Conservation (phyloP, 1,140 invertebrate genomes). For the Diuraphis noxia region DNA sequence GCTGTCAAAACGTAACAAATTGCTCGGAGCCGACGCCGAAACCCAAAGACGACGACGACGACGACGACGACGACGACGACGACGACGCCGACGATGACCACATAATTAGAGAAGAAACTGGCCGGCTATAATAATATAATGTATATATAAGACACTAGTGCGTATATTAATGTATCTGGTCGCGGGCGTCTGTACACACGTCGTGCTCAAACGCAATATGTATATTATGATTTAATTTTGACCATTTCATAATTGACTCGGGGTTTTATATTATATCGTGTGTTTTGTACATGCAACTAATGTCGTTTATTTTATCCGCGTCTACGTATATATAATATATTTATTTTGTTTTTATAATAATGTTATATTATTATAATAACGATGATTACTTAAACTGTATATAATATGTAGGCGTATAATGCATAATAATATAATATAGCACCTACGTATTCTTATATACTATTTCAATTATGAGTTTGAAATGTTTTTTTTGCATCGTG, state of each 20-base stretch:
- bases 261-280: neutral
- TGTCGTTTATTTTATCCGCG: neutral
- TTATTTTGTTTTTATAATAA: no score
- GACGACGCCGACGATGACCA: conserved; percentile 12
- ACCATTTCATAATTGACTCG: neutral
- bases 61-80: neutral
- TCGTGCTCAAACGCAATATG: neutral
- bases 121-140: neutral
- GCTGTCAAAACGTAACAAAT: conserved; percentile 49
- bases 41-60: conserved; percentile 8
- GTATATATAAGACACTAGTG: neutral
- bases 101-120: conserved; percentile 26
- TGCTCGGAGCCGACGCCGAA: neutral
- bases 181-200: neutral
- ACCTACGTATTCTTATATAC: no score
- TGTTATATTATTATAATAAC: neutral
- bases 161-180: neutral
- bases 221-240: conserved; percentile 6
- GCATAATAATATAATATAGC: no score
- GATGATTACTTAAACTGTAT: neutral
- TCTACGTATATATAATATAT: neutral
- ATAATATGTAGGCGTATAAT: neutral
- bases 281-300: neutral
- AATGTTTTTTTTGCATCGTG: no score
- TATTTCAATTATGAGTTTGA: no score